Percentiles rank a stretch among this genome's conserved stretches.
Evolutionary conservation across 2,888 invertebrate species (phyloP).

Genomic region (Polydrusus cervinus): DNA sequence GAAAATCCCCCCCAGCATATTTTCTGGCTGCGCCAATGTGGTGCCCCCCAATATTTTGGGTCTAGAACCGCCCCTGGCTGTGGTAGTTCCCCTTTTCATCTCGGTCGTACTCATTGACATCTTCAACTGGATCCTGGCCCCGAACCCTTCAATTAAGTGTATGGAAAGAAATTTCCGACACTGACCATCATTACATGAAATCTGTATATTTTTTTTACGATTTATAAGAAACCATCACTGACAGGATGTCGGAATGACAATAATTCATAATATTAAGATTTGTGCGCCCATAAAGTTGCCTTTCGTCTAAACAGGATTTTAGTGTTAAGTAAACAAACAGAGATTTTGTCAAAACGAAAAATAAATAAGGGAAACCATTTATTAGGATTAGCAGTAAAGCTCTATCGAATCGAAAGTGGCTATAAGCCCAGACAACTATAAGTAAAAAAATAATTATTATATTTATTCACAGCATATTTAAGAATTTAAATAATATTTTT

Average conservation of each 20-base stretch:
- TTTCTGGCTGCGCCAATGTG: too few species aligned
- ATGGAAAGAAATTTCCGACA: conserved; percentile 52
- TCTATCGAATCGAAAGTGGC: conserved; percentile 1
- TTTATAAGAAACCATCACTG: conserved; percentile 40
- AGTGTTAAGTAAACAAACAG: conserved; percentile 45
- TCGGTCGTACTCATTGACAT: too few species aligned
- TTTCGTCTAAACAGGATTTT: conserved; percentile 50
- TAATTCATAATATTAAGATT: conserved; percentile 48
- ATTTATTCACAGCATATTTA: too few species aligned
- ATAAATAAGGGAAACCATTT: conserved; percentile 16
- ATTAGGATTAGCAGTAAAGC: conserved; percentile 12
- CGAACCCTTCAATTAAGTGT: conserved; percentile 34
- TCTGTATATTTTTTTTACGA: conserved; percentile 55
- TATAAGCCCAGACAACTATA: neutral
- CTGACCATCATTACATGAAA: conserved; percentile 49
- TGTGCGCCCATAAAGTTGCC: conserved; percentile 42
- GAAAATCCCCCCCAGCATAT: too few species aligned
- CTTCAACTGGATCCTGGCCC: too few species aligned
- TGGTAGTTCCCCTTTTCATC: too few species aligned
- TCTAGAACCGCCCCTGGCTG: too few species aligned
- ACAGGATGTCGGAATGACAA: conserved; percentile 52
- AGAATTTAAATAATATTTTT: too few species aligned
- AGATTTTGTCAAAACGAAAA: conserved; percentile 44
- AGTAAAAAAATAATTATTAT: too few species aligned
- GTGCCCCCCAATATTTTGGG: too few species aligned